Conservation (phyloP, 2,797 vertebrate genomes). For the Rhyacichthys aspro region DNA sequence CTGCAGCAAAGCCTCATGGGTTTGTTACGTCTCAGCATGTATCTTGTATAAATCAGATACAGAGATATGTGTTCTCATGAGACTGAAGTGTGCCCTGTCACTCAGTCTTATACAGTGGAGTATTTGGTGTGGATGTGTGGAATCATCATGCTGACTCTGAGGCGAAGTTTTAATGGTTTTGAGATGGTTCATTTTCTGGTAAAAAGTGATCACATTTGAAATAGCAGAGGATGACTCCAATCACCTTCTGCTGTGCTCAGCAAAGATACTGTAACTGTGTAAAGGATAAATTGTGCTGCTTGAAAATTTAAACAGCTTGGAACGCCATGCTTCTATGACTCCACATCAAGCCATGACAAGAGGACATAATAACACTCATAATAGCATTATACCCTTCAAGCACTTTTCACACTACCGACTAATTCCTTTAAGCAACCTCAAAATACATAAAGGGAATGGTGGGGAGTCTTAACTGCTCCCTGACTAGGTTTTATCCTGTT, state of each 20-base stretch:
- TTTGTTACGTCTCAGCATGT: no score
- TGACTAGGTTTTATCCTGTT: conserved; percentile 3
- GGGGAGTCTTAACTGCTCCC: conserved; percentile 18
- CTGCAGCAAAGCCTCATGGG: no score
- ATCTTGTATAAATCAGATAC: no score
- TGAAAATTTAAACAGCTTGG: conserved; percentile 30
- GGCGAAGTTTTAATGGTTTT: no score
- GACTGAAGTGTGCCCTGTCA: no score
- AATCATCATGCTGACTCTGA: no score
- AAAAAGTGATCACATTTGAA: background rate
- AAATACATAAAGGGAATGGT: conserved; percentile 3
- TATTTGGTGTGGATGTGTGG: no score
- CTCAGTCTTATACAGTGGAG: no score
- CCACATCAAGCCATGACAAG: conserved; percentile 26
- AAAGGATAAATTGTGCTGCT: conserved; percentile 24
- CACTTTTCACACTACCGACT: conserved; percentile 11
- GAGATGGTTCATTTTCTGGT: no score
- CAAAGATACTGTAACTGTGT: conserved; percentile 14
- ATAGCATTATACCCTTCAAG: conserved; percentile 19
- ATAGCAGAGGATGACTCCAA: background rate
- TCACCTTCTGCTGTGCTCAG: conserved; percentile 2
- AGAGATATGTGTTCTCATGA: no score
- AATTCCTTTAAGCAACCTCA: conserved; percentile 14
- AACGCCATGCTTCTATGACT: conserved; percentile 24
- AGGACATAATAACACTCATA: conserved; percentile 20